A percentile compares a stretch with the other conserved stretches of the same genome.
Conservation (phyloP, 2,113 vertebrate genomes). For the Phalacrocorax aristotelis region DNA sequence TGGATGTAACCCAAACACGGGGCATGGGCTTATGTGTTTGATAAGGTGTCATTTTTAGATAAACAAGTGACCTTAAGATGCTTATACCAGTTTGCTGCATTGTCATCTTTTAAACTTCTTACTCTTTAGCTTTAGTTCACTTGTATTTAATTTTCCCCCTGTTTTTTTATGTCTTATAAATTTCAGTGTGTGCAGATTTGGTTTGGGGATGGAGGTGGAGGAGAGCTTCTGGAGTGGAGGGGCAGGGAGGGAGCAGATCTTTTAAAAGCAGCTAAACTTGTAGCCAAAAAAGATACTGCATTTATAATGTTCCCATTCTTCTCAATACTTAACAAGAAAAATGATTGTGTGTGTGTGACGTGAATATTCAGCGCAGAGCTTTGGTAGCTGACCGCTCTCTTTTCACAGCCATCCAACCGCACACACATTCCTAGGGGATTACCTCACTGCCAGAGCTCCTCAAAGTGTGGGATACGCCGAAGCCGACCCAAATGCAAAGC, state of each 20-base stretch:
- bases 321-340: conserved; percentile 65
- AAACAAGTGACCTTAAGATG: background rate
- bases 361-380: conserved; percentile 62
- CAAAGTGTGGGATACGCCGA: conserved; percentile 45
- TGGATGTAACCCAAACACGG: background rate
- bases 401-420: conserved; percentile 77
- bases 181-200: background rate
- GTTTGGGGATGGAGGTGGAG: background rate
- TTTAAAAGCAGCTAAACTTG: conserved; percentile 40
- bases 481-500: conserved; percentile 16
- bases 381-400: conserved; percentile 71
- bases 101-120: background rate
- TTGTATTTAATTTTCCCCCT: background rate
- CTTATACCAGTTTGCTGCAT: background rate
- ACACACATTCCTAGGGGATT: conserved; percentile 74
- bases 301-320: conserved; percentile 67
- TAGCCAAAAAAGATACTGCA: conserved; percentile 54
- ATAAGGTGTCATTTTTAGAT: background rate
- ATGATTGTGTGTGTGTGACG: conserved; percentile 63
- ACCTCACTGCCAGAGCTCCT: conserved; percentile 65
- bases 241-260: conserved; percentile 6
- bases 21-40: background rate
- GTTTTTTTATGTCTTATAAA: background rate
- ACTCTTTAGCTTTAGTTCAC: background rate
- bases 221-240: conserved; percentile 7